These are phyloP conservation scores for Mythimna impura DNA, from an alignment of 2,888 invertebrate genomes.

Conservation along the genomic window DNA sequence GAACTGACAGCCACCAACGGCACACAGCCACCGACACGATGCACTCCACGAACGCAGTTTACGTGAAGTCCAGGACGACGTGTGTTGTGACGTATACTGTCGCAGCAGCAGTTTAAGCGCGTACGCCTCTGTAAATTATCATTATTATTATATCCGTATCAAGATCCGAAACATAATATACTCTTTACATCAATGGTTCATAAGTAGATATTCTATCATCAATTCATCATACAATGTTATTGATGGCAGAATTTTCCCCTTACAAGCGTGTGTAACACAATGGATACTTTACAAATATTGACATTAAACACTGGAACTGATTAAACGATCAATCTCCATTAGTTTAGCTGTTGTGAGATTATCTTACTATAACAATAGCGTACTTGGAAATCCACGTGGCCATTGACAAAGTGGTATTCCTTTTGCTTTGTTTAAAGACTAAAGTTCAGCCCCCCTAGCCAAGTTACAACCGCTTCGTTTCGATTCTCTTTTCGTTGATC, in stretches of 20 bases:
- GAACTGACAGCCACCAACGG: no score
- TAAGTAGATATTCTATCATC: not conserved
- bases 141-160: no score
- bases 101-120: no score
- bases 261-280: conserved; percentile 16
- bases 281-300: conserved; percentile 43
- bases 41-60: no score
- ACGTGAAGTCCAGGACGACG: no score
- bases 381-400: not conserved
- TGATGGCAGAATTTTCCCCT: conserved; percentile 23
- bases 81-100: no score
- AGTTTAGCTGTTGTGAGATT: conserved; percentile 23
- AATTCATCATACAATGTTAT: conserved; percentile 4
- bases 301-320: conserved; percentile 11
- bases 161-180: no score
- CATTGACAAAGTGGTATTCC: no score
- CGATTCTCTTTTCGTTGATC: no score
- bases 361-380: conserved; percentile 27
- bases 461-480: no score
- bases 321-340: conserved; percentile 44
- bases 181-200: not conserved
- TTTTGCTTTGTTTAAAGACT: not conserved
- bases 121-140: no score
- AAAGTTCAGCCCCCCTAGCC: not conserved
- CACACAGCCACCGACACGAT: no score